Evolutionary conservation across 2,113 vertebrate genomes (phyloP).

Genomic region (Tichodroma muraria): DNA sequence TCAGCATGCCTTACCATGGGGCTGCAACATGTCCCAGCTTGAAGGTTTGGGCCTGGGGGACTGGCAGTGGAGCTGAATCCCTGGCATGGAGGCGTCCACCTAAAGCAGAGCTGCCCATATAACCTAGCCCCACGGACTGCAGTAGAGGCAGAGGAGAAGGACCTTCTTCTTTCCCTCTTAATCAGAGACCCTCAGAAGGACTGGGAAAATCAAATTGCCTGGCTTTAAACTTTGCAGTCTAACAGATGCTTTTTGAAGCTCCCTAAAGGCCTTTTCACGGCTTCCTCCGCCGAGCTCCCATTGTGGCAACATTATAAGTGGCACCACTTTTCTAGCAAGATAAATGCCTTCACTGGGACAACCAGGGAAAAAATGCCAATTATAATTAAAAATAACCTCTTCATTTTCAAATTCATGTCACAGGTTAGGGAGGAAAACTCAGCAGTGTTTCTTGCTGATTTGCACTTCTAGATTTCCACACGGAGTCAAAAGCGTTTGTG

Average conservation of each 20-base stretch:
- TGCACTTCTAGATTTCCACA: background rate
- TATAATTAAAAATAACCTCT: conserved; percentile 18
- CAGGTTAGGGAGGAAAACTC: background rate
- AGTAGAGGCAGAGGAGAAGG: background rate
- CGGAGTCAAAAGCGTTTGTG: background rate
- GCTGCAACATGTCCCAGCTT: background rate
- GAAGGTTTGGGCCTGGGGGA: background rate
- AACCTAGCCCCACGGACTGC: fast-evolving
- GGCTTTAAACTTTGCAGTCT: background rate
- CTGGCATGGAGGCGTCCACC: background rate
- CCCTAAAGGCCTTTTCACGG: background rate
- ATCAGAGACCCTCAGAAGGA: background rate
- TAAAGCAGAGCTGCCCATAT: background rate
- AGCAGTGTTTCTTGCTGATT: background rate
- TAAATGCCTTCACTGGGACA: background rate
- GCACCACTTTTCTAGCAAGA: background rate
- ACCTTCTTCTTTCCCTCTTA: background rate
- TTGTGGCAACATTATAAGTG: background rate
- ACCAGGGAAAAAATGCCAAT: background rate
- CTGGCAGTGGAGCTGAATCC: background rate
- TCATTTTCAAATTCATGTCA: background rate
- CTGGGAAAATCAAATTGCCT: background rate
- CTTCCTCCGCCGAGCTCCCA: background rate
- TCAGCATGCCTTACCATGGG: background rate
- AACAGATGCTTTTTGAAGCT: background rate